Base-by-base conservation (phyloP, 2,888 invertebrate species). In the Hanleya hanleyi region DNA sequence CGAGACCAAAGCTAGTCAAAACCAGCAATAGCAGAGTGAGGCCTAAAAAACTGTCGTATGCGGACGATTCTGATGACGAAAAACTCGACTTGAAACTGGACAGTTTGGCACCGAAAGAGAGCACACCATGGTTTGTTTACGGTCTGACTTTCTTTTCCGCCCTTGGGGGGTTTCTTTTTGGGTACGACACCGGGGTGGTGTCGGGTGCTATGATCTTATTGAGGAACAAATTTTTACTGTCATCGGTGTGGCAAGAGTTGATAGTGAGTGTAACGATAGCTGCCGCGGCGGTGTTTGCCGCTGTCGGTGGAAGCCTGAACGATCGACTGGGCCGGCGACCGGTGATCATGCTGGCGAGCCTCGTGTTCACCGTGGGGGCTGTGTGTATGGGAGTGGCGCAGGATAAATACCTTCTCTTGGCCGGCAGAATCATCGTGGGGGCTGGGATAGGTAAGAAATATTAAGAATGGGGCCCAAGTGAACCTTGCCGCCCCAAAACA, bases 171-270 rank as follows among this genome's bases (percentile, higher is more conserved):
- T 92, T 92, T 77, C 86, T 92, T 4, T 92, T 92, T 82, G 92
- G 92, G 36, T 92, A 93, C 82, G 92, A 92, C 78, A 93, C 92
- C 0, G 92, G 92, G 12, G 92, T 92, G 36, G 91, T 92, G 29
- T 92, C 92, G 0, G 91, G 92, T 12, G 91, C 92, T 7, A 90
- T 91, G 89, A 84, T 91, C 35, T 79, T 90, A 41, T 81, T 91
- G 29, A 86, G 90, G 73, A 87, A 89, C 70, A 84, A 90, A 51
- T 91, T 91, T 76, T 66, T 86, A 5, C 82, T 92, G 62, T 84
- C 83, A 33, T 84, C 83, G 22, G 79, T 89, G 4, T 92, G 91
- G 92, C 92, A 92, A 77, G 92, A 92, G 77, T 76, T 91, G 12
- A 88, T 92, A 33, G 91, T 92, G n/a, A 89, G 90, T n/a, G 89